A percentile compares a stretch with the other conserved stretches of the same genome.
Conservation (phyloP, 2,888 invertebrate genomes). For the Nephrotoma flavescens region DNA sequence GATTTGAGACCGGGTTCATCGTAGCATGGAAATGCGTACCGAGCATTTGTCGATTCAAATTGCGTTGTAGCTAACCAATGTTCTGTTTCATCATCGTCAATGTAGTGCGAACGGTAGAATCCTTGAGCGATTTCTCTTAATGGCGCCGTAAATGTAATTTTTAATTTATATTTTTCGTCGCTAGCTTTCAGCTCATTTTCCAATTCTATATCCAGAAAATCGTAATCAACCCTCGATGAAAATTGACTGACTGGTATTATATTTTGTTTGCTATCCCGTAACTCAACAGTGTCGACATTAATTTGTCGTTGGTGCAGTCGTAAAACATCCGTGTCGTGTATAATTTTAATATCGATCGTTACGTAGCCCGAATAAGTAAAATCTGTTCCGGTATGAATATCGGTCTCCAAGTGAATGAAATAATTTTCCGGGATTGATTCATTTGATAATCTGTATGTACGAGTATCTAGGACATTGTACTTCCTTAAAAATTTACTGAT, state of each 20-base stretch:
- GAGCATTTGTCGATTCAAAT: conserved; percentile 49
- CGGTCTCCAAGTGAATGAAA: conserved; percentile 33
- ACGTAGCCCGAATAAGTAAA: conserved; percentile 30
- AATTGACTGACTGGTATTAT: not conserved
- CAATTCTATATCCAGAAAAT: not conserved
- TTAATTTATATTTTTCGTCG: conserved; percentile 26
- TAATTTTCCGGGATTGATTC: conserved; percentile 37
- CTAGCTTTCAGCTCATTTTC: not conserved
- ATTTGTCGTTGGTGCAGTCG: conserved; percentile 40
- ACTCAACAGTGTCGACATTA: conserved; percentile 20
- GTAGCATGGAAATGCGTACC: conserved; percentile 60
- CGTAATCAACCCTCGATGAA: not conserved
- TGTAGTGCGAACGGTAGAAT: conserved; percentile 39
- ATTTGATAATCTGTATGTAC: conserved; percentile 34
- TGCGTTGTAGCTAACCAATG: conserved; percentile 44
- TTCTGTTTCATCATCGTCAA: not conserved
- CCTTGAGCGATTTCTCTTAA: conserved; percentile 43
- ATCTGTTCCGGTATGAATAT: conserved; percentile 27
- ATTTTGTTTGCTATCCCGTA: not conserved
- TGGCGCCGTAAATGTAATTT: conserved; percentile 36
- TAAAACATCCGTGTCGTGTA: conserved; percentile 33
- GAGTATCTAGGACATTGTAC: no score
- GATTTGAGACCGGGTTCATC: conserved; percentile 61
- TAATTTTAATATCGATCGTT: conserved; percentile 32
- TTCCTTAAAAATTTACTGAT: no score